Evolutionary conservation across 2,888 invertebrate species (phyloP).

Genomic region (Micoletzkya japonica): DNA sequence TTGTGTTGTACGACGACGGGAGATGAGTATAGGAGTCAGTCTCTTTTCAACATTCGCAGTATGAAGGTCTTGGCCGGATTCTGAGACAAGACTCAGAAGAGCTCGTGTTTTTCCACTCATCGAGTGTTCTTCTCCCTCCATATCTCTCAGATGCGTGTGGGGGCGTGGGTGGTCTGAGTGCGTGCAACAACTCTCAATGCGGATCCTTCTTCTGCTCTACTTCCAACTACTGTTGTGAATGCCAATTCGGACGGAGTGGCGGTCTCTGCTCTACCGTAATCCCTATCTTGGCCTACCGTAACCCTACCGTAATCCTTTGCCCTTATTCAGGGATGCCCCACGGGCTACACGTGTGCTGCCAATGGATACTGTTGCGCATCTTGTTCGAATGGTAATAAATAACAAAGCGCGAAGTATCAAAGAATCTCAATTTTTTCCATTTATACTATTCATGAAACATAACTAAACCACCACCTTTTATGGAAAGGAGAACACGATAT

Average conservation of each 20-base stretch:
- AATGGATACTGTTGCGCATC: slow-evolving; percentile 53
- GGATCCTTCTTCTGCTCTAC: slow-evolving; percentile 46
- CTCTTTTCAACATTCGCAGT: too few species aligned
- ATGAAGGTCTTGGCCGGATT: too few species aligned
- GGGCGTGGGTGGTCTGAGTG: slow-evolving; percentile 48
- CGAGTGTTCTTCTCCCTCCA: too few species aligned
- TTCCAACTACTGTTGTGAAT: slow-evolving; percentile 58
- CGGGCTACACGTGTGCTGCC: slow-evolving; percentile 43
- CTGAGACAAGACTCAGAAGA: too few species aligned
- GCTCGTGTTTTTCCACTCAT: too few species aligned
- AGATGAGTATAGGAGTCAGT: slow-evolving; percentile 45
- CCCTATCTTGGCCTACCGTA: background rate
- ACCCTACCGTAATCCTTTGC: background rate
- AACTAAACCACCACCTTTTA: too few species aligned
- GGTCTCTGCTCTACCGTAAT: slow-evolving; percentile 45
- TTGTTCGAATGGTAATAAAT: slow-evolving; percentile 34
- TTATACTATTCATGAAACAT: too few species aligned
- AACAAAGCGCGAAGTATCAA: background rate
- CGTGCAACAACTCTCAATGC: slow-evolving; percentile 38
- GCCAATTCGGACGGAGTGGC: slow-evolving; percentile 47
- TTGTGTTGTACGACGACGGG: slow-evolving; percentile 54
- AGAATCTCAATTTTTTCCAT: too few species aligned
- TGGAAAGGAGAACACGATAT: too few species aligned
- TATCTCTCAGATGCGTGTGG: slow-evolving; percentile 52
- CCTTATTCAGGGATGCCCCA: slow-evolving; percentile 45